These are phyloP conservation scores for Bellardia bayeri DNA, from an alignment of 2,888 invertebrate genomes.

Conservation along the genomic window DNA sequence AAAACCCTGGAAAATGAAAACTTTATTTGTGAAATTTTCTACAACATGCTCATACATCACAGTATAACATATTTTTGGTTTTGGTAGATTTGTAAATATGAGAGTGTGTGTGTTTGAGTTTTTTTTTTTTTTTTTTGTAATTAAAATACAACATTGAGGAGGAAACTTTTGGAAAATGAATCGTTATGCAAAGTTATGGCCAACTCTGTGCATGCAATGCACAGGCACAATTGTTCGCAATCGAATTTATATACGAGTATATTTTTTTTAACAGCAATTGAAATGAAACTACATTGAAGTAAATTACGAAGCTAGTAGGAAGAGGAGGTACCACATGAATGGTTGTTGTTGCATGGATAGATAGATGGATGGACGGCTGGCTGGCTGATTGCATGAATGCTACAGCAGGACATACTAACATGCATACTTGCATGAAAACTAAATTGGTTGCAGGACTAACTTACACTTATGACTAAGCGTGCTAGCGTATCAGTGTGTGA, in stretches of 20 bases:
- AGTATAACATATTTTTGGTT: constrained; percentile 28
- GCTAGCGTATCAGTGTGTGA: neutral
- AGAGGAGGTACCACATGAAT: constrained; percentile 53
- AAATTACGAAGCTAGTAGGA: constrained; percentile 65
- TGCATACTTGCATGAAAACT: constrained; percentile 40
- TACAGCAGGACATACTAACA: constrained; percentile 50
- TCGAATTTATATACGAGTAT: constrained; percentile 2
- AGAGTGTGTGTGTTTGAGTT: neutral
- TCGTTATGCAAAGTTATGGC: constrained; percentile 67
- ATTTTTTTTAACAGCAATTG: constrained; percentile 38
- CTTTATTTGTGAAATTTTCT: constrained; percentile 33
- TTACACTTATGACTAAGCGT: constrained; percentile 25
- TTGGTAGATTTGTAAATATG: constrained; percentile 20
- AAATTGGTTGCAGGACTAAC: constrained; percentile 63
- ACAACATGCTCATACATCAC: constrained; percentile 42
- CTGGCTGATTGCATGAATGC: constrained; percentile 27
- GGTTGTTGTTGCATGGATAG: constrained; percentile 15
- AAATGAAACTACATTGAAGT: constrained; percentile 66
- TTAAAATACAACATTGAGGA: constrained; percentile 72
- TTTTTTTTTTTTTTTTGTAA: constrained; percentile 45
- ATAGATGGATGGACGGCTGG: constrained; percentile 20
- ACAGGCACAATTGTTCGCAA: constrained; percentile 32
- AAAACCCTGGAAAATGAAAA: constrained; percentile 26
- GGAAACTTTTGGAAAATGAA: constrained; percentile 70
- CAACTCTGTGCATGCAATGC: constrained; percentile 58